Percentiles rank a stretch among this genome's conserved stretches.
Conservation (phyloP, 1,140 invertebrate species). For the Cydia fagiglandana region DNA sequence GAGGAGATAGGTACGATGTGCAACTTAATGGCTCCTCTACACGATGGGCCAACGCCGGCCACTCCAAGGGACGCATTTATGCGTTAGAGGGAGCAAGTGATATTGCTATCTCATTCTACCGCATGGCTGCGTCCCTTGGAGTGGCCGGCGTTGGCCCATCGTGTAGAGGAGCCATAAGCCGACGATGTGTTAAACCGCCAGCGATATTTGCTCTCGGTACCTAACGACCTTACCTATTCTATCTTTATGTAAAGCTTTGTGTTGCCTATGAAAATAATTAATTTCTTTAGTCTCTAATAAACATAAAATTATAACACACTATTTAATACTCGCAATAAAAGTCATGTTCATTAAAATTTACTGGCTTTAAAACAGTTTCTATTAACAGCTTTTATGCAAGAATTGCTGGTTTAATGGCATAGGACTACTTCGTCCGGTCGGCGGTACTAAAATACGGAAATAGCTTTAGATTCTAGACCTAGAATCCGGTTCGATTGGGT, state of each 20-base stretch:
- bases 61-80: no score
- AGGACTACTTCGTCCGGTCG: background rate
- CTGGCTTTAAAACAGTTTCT: background rate
- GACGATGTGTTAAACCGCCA: no score
- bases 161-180: no score
- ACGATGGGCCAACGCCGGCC: no score
- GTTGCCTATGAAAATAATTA: background rate
- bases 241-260: background rate
- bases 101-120: no score
- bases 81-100: no score
- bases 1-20: no score
- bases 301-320: background rate
- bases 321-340: background rate
- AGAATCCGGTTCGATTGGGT: constrained; percentile 1
- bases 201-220: no score
- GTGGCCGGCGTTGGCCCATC: no score
- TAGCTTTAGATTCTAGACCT: background rate
- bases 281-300: background rate
- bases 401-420: constrained; percentile 3
- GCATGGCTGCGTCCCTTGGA: no score
- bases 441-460: constrained; percentile 8
- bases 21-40: no score
- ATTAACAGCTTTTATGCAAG: background rate
- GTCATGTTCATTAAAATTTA: background rate
- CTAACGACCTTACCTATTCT: no score